A percentile compares a stretch with the other conserved stretches of the same genome.
Conservation (phyloP, 2,113 vertebrate species). For the Ptilonorhynchus violaceus region DNA sequence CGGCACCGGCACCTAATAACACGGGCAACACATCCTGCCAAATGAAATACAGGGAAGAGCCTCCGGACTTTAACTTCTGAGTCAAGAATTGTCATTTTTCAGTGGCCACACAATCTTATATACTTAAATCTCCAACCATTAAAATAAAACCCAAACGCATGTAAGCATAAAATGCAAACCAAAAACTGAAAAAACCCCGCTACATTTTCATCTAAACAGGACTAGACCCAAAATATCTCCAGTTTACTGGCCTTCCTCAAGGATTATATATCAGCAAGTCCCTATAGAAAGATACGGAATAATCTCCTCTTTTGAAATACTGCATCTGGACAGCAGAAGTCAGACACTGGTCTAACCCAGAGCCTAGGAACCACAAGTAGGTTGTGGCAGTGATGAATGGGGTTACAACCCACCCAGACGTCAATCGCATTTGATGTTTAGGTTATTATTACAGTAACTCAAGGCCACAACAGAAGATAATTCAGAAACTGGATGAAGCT, state of each 20-base stretch:
- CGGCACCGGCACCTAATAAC: background rate
- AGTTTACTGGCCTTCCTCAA: background rate
- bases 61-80: background rate
- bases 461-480: background rate
- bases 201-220: background rate
- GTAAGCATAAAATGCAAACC: background rate
- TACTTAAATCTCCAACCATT: background rate
- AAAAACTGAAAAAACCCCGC: background rate
- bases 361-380: background rate
- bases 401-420: background rate
- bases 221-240: background rate
- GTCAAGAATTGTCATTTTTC: background rate
- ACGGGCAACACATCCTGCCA: rapidly evolving
- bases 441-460: background rate
- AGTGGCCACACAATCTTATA: background rate
- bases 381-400: background rate
- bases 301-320: background rate
- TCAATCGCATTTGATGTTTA: background rate
- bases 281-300: background rate
- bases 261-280: background rate
- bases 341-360: background rate
- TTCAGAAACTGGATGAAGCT: background rate
- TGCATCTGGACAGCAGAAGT: background rate
- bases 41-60: background rate
- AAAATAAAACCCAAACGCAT: background rate